Evolutionary conservation across 2,113 vertebrate genomes (phyloP).

Genomic region (Etia nguti): DNA sequence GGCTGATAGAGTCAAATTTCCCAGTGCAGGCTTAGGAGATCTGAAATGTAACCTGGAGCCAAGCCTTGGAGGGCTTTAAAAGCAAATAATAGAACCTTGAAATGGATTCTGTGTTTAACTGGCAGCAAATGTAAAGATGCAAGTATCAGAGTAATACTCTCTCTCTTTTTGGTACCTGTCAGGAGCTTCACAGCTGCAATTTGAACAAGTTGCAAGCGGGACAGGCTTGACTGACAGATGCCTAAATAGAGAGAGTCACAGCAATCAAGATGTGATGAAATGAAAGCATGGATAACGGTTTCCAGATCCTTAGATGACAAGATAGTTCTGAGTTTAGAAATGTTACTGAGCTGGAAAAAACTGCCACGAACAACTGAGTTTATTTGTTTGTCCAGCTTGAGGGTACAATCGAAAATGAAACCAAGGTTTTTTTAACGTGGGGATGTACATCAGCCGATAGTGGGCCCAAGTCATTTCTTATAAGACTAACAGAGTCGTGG

Average conservation of each 20-base stretch:
- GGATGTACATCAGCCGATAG: background rate
- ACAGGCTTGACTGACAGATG: background rate
- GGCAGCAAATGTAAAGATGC: background rate
- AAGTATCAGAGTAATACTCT: background rate
- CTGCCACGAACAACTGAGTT: accelerated
- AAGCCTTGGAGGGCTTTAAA: background rate
- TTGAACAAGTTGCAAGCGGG: background rate
- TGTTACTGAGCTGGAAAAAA: background rate
- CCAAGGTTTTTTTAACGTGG: background rate
- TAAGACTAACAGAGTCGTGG: background rate
- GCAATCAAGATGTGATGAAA: background rate
- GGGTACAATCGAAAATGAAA: background rate
- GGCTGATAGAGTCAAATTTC: background rate
- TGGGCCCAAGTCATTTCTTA: background rate
- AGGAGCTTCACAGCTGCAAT: background rate
- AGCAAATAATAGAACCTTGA: background rate
- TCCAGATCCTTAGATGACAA: background rate
- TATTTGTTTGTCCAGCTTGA: background rate
- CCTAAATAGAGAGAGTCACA: background rate
- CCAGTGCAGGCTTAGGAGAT: background rate
- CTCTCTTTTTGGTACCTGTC: background rate
- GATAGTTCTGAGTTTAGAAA: background rate
- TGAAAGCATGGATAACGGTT: background rate
- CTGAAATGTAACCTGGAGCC: background rate
- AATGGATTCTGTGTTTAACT: background rate